Evolutionary conservation across 2,797 vertebrate genomes (phyloP), one percentile per base, ranked within the genome.

Genomic region (Rhodeus uyekii): DNA sequence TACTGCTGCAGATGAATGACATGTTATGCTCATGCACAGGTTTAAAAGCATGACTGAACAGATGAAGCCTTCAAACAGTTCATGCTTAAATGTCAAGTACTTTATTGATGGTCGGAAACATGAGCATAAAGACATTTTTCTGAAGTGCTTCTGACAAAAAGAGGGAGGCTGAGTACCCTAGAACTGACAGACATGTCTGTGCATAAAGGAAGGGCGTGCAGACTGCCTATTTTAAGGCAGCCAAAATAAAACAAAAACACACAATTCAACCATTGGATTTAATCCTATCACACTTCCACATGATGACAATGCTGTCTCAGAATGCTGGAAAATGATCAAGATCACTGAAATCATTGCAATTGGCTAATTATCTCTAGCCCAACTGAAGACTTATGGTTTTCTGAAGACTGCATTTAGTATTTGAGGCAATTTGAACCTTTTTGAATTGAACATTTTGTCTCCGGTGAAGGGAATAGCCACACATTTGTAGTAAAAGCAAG

Each of bases 211-310:
- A 61, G 24, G 9, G 16, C 1, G 9, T 44, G 22, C 60, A 18
- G 58, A 14, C n/a, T 75, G 36, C 16, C 48, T 74, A 74, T 74
- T 74, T 74, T 55, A 38, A n/a, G n/a, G n/a, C n/a, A n/a, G n/a
- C n/a, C n/a, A n/a, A n/a, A n/a, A n/a, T n/a, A n/a, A n/a, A n/a
- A n/a, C n/a, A n/a, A n/a, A n/a, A n/a, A n/a, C n/a, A n/a, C n/a
- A n/a, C n/a, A n/a, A n/a, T n/a, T n/a, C n/a, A n/a, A n/a, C n/a
- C n/a, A n/a, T n/a, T n/a, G n/a, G n/a, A n/a, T n/a, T n/a, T n/a
- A n/a, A n/a, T n/a, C n/a, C n/a, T n/a, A n/a, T n/a, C n/a, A 46
- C 44, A 50, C 71, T 24, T 38, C 12, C 12, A 36, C 32, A 55
- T 8, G 34, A 53, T 16, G 19, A 34, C 5, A 0, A 6, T 16